These are phyloP conservation scores for Liopterus haemorrhoidalis DNA, from an alignment of 2,888 invertebrate genomes.

Conservation along the genomic window DNA sequence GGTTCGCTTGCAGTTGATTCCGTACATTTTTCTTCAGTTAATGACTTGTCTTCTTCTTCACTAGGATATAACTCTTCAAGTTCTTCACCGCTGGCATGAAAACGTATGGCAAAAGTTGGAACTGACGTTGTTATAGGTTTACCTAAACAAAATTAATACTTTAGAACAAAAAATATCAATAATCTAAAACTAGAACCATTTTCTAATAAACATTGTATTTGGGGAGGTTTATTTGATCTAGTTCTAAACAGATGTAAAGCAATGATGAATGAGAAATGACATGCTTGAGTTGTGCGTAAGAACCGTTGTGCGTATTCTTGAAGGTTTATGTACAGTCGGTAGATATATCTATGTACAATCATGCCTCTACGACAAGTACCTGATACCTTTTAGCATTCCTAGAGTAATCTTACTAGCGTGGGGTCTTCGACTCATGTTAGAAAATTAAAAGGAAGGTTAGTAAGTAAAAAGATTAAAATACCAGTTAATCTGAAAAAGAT, in stretches of 20 bases:
- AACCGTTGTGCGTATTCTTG: no score
- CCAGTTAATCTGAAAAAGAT: conserved; percentile 21
- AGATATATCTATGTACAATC: neutral
- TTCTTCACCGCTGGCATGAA: conserved; percentile 72
- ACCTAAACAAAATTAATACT: conserved; percentile 34
- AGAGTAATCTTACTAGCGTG: conserved; percentile 43
- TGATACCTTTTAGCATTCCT: conserved; percentile 46
- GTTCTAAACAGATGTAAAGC: neutral
- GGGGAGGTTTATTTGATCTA: neutral
- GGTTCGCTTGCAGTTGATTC: conserved; percentile 44
- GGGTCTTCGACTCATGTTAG: conserved; percentile 32
- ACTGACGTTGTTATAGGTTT: conserved; percentile 45
- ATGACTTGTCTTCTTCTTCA: conserved; percentile 49
- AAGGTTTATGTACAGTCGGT: no score
- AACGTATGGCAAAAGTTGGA: conserved; percentile 58
- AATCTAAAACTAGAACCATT: neutral
- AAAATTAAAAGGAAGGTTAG: conserved; percentile 9
- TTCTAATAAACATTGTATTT: neutral
- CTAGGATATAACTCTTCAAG: conserved; percentile 61
- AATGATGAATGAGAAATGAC: neutral
- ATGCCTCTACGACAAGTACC: conserved; percentile 26
- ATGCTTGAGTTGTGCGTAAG: neutral
- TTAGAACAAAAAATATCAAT: neutral
- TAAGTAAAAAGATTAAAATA: conserved; percentile 6
- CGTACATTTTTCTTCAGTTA: conserved; percentile 10